phyloP scores from a whole-genome alignment of 2,797 vertebrate genomes.

The Melanotaenia trifasciata region DNA sequence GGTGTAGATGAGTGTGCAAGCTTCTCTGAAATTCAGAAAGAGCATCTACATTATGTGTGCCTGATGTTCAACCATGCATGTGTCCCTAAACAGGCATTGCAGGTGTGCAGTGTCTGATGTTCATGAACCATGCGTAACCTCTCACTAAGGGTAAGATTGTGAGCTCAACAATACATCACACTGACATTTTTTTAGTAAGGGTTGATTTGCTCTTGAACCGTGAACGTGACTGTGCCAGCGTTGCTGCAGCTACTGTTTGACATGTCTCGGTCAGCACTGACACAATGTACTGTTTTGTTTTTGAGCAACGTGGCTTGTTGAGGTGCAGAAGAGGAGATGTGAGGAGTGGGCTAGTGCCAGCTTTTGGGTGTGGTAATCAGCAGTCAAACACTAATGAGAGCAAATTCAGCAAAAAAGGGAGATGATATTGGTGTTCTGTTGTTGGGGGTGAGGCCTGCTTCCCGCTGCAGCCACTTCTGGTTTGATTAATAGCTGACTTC shows the following conservation, averaged over 20 bases:
- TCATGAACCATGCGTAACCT: conserved; percentile 40
- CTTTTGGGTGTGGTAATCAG: conserved; percentile 16
- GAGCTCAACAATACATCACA: conserved; percentile 22
- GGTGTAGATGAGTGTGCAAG: not conserved
- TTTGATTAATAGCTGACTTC: conserved; percentile 47
- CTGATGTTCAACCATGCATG: conserved; percentile 4
- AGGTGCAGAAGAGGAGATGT: conserved; percentile 4
- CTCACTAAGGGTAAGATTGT: conserved; percentile 12
- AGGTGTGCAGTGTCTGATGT: conserved; percentile 52
- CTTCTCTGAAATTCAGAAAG: not conserved
- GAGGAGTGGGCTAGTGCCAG: not conserved
- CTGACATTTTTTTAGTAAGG: conserved; percentile 50
- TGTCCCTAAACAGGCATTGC: conserved; percentile 16
- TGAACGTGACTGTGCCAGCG: conserved; percentile 40
- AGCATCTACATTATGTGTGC: not conserved
- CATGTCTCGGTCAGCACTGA: conserved; percentile 26
- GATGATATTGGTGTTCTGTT: conserved; percentile 6
- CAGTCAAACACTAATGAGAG: conserved; percentile 37
- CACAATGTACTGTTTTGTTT: conserved; percentile 34
- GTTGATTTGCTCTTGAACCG: conserved; percentile 13
- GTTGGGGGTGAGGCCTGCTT: conserved; percentile 25
- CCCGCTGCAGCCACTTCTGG: conserved; percentile 28
- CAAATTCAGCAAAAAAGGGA: conserved; percentile 31
- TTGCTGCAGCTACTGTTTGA: conserved; percentile 46
- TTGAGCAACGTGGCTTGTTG: conserved; percentile 13